Evolutionary conservation across 2,797 vertebrate species (phyloP), one percentile per base, ranked within the genome.

Genomic region (Sebastolobus alascanus): DNA sequence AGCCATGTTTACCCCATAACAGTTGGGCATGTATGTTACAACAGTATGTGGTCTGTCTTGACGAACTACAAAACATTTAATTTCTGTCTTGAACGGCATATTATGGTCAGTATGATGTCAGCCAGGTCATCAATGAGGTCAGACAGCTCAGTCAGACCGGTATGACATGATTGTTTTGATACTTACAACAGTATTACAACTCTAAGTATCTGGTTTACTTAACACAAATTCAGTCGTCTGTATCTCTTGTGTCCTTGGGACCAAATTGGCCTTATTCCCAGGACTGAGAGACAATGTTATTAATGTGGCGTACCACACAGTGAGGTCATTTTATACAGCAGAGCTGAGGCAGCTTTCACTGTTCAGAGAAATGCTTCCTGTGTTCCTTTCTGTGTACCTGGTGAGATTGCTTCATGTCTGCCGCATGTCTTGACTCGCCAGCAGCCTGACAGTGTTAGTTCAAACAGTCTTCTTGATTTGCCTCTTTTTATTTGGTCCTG

Each of bases 351-450:
- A 46, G 81, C 54, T 68, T 75, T 85, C 43, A 59, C 54, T 20
- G 5, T n/a, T 81, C 71, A 40, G 14, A 56, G 6, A 20, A 0
- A 18, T 46, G 33, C 12, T 29, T 68, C 71, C 68, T 52, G 63
- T 38, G 56, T 69, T 56, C 2, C 4, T 84, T 80, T 74, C 56
- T 66, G 55, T 55, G 58, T 64, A 87, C 80, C 77, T 78, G 60
- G 35, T 64, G 46, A 67, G 77, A 75, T 77, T 74, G 83, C 85
- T 79, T 79, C 63, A 69, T 43, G 58, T 79, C 83, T 20, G 40
- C 60, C 1, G 8, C 89, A 7, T 85, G 92, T 83, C 75, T 87
- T 8, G 29, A 82, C 93, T 82, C 31, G 91, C 60, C 69, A 66
- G 63, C 64, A 61, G 79, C 13, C 68, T 68, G 83, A 73, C 54